Base-by-base conservation (phyloP, 2,888 invertebrate species). In the Pseudeuparius sepicola region DNA sequence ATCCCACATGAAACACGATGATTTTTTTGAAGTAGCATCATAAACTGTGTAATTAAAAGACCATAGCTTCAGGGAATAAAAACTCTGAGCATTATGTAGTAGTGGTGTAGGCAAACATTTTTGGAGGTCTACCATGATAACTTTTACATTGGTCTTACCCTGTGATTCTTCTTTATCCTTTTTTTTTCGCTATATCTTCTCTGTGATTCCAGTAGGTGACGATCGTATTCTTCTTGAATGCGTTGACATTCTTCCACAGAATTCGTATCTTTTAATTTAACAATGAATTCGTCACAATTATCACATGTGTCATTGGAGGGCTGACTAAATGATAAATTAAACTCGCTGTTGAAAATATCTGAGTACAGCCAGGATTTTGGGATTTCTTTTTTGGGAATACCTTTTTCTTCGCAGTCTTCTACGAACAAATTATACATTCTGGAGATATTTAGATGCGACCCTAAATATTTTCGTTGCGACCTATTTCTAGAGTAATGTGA, bases 21-120 rank as follows among this genome's bases (percentile, higher is more conserved):
- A 14, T 17, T 38, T 24, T 28, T 43, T 41, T 14, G 29, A 23
- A 28, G 41, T 40, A 14, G 42, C 18, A 31, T 44, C 40, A 18
- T 37, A 32, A 6, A 40, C 36, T 2, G 44, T 44, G 13, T 40
- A 43, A 35, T 44, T 44, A 14, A 37, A 43, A n/a, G 43, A 37
- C 43, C 43, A 46, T 7, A 46, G 31, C 36, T 46, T 44, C 12
- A 43, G 27, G 7, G 40, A 36, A 36, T 41, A 43, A 27, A 43
- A 46, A 31, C 41, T 46, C 24, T 44, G 42, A 9, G 41, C 32
- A 23, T 46, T 46, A 14, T 24, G 37, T 25, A 45, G 14, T 15
- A 39, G 18, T 17, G 43, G 43, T 14, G 42, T 40, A n/a, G 44
- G 43, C 10, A 43, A 16, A 28, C 42, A 45, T 41, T 44, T 46